A percentile compares a stretch with the other conserved stretches of the same genome.
phyloP scores from a whole-genome alignment of 2,113 vertebrate genomes.

The Brachirus orientalis region DNA sequence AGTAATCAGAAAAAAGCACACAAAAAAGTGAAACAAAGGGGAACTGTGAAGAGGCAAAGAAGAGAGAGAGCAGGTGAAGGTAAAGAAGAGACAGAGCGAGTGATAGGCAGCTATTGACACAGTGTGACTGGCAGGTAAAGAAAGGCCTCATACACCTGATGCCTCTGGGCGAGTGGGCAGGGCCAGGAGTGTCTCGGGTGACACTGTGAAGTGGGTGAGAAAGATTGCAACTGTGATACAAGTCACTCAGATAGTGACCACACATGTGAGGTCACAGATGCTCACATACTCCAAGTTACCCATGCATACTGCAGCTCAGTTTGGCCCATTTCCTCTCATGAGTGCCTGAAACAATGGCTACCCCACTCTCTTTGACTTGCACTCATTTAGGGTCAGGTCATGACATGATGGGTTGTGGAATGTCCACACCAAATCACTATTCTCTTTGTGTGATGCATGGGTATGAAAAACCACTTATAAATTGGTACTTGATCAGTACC shows the following conservation, averaged over 20 bases:
- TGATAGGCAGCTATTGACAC: constrained; percentile 46
- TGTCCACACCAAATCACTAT: too few species aligned
- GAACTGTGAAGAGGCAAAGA: constrained; percentile 27
- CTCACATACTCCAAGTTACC: constrained; percentile 25
- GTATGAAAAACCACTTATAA: too few species aligned
- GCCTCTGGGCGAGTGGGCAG: constrained; percentile 50
- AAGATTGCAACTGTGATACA: constrained; percentile 44
- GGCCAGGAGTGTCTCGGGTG: constrained; percentile 50
- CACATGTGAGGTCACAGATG: constrained; percentile 51
- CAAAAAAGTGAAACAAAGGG: constrained; percentile 43
- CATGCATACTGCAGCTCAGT: constrained; percentile 28
- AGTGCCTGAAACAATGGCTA: background rate
- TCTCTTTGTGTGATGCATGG: too few species aligned
- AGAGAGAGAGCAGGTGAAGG: constrained; percentile 4
- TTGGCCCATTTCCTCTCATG: background rate
- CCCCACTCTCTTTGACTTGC: background rate
- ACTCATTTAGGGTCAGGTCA: background rate
- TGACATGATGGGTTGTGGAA: background rate
- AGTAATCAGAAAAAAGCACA: constrained; percentile 42
- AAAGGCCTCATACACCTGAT: constrained; percentile 54
- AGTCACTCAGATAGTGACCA: constrained; percentile 47
- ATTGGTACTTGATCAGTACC: too few species aligned
- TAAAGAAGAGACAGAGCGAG: constrained; percentile 5
- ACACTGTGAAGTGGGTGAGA: constrained; percentile 28
- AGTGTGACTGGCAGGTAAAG: constrained; percentile 55